A percentile compares a stretch with the other conserved stretches of the same genome.
phyloP scores from a whole-genome alignment of 2,797 vertebrate species.

The Urocyon cinereoargenteus region DNA sequence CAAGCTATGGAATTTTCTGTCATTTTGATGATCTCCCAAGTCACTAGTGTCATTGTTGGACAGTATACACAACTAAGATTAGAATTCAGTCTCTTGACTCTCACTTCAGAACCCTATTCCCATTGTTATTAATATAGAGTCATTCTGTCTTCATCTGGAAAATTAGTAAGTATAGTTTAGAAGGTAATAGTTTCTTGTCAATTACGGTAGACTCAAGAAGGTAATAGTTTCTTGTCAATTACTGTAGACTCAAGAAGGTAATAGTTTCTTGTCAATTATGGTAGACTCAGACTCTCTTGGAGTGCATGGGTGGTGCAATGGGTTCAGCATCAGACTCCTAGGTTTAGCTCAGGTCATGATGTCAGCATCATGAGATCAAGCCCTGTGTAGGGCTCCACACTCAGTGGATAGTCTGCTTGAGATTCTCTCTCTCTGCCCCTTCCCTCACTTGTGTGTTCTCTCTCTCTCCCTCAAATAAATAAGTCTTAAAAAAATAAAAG shows the following conservation, averaged over 20 bases:
- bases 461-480: neutral
- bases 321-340: neutral
- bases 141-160: neutral
- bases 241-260: neutral
- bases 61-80: neutral
- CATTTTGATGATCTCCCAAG: neutral
- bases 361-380: neutral
- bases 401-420: neutral
- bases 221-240: neutral
- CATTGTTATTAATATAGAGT: neutral
- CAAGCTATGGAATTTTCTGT: neutral
- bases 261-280: neutral
- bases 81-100: neutral
- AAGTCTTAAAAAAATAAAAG: neutral
- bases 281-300: neutral
- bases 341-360: neutral
- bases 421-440: neutral
- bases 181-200: neutral
- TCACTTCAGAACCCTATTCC: neutral
- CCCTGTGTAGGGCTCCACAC: neutral
- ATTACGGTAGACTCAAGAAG: neutral
- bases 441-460: neutral
- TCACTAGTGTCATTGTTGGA: neutral
- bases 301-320: neutral
- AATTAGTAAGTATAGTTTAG: neutral